Evolutionary conservation across 2,797 vertebrate genomes (phyloP), one percentile per base, ranked within the genome.

Genomic region (Mus minutoides): DNA sequence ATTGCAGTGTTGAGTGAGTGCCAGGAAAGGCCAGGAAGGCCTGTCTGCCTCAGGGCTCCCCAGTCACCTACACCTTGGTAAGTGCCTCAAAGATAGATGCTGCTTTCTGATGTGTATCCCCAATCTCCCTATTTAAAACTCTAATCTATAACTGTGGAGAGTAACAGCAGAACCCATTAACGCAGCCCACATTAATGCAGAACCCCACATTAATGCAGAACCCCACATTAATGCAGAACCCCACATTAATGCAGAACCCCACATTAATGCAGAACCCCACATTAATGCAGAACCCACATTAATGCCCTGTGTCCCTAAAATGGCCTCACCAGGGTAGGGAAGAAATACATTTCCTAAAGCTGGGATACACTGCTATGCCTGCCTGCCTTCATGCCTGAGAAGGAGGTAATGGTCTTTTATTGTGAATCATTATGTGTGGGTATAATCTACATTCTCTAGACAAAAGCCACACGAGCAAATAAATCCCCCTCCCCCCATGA

Each of bases 361-460:
- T 58, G 54, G 84, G 49, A 58, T 52, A 67, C 69, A 82, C 2
- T 87, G 52, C 76, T 17, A 22, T 3, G 43, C 37, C 34, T 37
- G 58, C 87, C 75, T 90, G 9, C 19, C 22, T 58, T 93, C 94
- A 96, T 86, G n/a, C 69, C 80, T 34, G 34, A 87, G 75, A 80
- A 96, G 80, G 73, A 92, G 78, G 60, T 64, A 84, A 64, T 40
- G 58, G 22, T 69, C 73, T 75, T 93, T 96, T 90, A 90, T 54
- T 21, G 49, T 83, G 85, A 92, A 83, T 80, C 82, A 56, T 43
- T 86, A 86, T n/a, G 78, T 73, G 75, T 69, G 62, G 43, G 89
- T 52, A 95, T 43, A 92, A 75, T 67, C 94, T 49, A 13, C 58
- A 73, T 82, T 92, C 93, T 89, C 73, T 34, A 91, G 92, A 87